Evolutionary conservation across 2,113 vertebrate species (phyloP), one percentile per base, ranked within the genome.

Genomic region (Hippopotamus amphibius): DNA sequence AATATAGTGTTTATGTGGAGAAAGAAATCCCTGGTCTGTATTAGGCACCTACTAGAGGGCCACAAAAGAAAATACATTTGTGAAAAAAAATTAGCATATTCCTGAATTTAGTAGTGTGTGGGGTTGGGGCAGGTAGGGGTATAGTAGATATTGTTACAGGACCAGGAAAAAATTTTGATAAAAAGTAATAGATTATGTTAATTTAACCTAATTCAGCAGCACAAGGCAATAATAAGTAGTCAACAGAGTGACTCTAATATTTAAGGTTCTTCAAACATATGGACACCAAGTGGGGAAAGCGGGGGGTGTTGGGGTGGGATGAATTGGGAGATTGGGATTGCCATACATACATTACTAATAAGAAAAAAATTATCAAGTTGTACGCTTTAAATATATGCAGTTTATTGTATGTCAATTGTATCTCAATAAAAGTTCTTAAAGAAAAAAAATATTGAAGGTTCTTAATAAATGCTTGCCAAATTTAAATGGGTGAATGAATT

Each of bases 111-210:
- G 50, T 69, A 50, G 48, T 74, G 3, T 26, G 16, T 28, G 28
- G 30, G 26, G 28, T 1, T 57, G 13, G 19, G 26, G 33, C 37
- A 2, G 28, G 33, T 37, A 30, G 19, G 17, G 13, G 8, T 26
- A 48, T 37, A 53, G 28, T 10, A 69, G 46, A 82, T 76, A 92
- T 24, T 66, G 0, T 95, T 87, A 55, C 13, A 71, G 13, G 14
- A 68, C 5, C 50, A 83, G 77, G 28, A 72, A 12, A 13, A 65
- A 22, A 5, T 88, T 94, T 91, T 57, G 14, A 90, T 88, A 57
- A 95, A 95, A 65, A 89, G 53, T 4, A 50, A 74, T 11, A 91
- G 6, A 90, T 30, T 93, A 24, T 77, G 74, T 94, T 76, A 72
- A 72, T 83, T 95, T 93, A 93, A 81, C 16, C 53, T 46, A 61